Conservation (phyloP, 2,113 vertebrate genomes). For the Ctenomys sociabilis region DNA sequence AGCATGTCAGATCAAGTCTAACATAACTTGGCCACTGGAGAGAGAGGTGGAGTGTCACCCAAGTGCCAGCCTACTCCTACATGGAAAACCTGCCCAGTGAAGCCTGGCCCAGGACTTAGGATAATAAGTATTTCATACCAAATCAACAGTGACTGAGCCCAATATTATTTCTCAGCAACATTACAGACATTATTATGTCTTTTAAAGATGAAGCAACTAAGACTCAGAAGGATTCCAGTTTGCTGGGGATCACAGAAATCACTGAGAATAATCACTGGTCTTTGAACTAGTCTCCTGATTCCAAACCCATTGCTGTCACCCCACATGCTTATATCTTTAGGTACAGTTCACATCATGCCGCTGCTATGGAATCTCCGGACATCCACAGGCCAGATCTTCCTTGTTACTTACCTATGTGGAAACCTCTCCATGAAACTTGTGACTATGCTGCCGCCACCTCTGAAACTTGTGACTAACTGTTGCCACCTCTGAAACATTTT, state of each 20-base stretch:
- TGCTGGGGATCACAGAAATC: neutral
- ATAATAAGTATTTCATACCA: neutral
- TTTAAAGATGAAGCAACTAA: neutral
- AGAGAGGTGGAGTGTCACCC: neutral
- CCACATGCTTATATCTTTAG: neutral
- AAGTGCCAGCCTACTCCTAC: neutral
- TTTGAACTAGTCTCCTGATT: neutral
- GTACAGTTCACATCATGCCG: neutral
- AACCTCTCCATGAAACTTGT: neutral
- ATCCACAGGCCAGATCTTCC: neutral
- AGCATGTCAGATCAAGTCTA: neutral
- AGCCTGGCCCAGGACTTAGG: neutral
- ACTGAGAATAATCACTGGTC: neutral
- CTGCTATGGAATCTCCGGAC: neutral
- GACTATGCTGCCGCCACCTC: neutral
- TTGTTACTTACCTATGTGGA: no score
- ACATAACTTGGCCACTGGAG: neutral
- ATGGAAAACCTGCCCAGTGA: neutral
- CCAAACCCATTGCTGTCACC: neutral
- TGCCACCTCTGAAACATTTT: neutral
- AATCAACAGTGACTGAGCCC: neutral
- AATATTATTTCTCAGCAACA: neutral
- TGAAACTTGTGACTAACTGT: neutral
- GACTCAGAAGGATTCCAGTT: neutral
- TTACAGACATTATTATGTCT: neutral